A percentile compares a stretch with the other conserved stretches of the same genome.
phyloP scores from a whole-genome alignment of 2,797 vertebrate species.

The Pipistrellus pipistrellus region DNA sequence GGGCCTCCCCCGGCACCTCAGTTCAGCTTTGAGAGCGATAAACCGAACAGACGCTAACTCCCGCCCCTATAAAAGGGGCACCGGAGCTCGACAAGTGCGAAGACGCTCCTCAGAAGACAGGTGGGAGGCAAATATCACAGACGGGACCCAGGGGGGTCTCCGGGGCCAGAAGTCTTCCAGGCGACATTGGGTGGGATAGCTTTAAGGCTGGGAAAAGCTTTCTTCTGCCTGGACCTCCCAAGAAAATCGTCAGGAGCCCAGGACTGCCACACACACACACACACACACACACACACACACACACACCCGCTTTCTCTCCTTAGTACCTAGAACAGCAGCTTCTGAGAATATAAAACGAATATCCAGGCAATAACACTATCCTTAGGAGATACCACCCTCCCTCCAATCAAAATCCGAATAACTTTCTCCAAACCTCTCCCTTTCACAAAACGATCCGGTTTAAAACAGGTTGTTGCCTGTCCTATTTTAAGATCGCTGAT shows the following conservation, averaged over 20 bases:
- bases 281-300: too few relatives aligned
- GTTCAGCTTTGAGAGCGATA: constrained; percentile 24
- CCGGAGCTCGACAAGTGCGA: background rate
- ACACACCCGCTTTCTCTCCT: background rate
- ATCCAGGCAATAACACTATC: background rate
- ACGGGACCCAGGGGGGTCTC: background rate
- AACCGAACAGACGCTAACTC: constrained; percentile 51
- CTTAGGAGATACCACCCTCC: constrained; percentile 4
- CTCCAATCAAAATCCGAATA: constrained; percentile 34
- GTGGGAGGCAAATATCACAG: background rate
- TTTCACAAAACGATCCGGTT: constrained; percentile 62
- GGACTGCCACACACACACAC: background rate
- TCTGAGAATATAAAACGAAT: constrained; percentile 7
- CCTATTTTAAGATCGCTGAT: constrained; percentile 45
- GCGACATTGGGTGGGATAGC: background rate
- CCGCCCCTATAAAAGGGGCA: background rate
- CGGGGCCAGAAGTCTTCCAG: background rate
- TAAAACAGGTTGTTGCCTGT: constrained; percentile 56
- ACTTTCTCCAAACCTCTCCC: constrained; percentile 46
- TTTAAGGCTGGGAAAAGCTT: background rate
- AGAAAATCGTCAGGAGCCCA: background rate
- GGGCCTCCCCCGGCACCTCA: constrained; percentile 25
- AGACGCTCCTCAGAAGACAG: constrained; percentile 5
- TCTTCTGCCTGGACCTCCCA: background rate
- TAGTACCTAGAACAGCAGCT: background rate